Evolutionary conservation across 2,113 vertebrate genomes (phyloP).

Genomic region (Diphyllodes magnificus): DNA sequence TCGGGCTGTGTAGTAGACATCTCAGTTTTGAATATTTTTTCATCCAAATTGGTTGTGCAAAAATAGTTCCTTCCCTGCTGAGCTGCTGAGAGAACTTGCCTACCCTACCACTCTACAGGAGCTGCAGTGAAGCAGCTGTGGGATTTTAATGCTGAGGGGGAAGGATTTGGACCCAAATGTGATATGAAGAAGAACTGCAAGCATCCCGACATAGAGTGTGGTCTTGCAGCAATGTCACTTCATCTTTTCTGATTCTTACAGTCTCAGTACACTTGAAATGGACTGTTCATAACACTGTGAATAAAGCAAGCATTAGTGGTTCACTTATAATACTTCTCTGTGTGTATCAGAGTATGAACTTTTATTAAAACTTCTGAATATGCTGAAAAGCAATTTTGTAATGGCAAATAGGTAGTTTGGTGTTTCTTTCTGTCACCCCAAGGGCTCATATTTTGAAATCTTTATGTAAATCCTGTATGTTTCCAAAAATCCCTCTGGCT

Average conservation of each 20-base stretch:
- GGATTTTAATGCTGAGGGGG: neutral
- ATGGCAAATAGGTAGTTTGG: neutral
- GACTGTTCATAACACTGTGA: neutral
- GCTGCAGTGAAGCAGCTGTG: neutral
- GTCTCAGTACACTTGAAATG: neutral
- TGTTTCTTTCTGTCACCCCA: neutral
- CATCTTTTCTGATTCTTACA: neutral
- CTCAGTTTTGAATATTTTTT: neutral
- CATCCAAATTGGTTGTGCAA: neutral
- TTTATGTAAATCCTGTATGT: neutral
- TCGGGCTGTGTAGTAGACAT: neutral
- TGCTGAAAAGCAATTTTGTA: neutral
- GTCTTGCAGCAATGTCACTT: neutral
- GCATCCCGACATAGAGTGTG: neutral
- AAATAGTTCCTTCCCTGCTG: neutral
- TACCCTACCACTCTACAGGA: neutral
- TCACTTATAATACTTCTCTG: neutral
- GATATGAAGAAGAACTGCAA: neutral
- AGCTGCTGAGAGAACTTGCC: neutral
- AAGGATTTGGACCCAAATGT: neutral
- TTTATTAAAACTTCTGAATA: neutral
- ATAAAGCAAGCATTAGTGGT: neutral
- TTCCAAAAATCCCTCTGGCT: neutral
- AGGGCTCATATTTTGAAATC: neutral
- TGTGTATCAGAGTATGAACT: neutral